phyloP scores from a whole-genome alignment of 2,113 vertebrate species.

The Dipodomys merriami region DNA sequence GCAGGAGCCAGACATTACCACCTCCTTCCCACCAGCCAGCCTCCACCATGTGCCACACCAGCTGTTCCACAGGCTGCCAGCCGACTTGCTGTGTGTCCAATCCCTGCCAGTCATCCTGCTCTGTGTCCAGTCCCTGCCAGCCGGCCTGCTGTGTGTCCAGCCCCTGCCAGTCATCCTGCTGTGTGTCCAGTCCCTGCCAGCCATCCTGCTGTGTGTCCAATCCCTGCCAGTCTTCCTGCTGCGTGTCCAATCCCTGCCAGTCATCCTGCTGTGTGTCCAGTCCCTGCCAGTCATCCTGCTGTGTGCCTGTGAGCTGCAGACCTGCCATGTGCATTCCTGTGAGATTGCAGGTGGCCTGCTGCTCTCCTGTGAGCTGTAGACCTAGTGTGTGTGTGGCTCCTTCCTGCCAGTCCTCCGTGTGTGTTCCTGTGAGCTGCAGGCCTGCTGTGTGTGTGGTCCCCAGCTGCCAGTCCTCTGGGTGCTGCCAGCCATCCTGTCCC shows the following conservation, averaged over 20 bases:
- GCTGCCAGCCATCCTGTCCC: not conserved
- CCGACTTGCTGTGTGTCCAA: not conserved
- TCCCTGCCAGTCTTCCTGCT: not conserved
- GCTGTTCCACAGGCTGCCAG: not conserved
- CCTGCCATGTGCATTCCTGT: not conserved
- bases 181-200: not conserved
- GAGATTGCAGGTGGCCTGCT: not conserved
- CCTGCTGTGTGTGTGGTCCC: accelerated
- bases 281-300: not conserved
- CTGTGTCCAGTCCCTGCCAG: not conserved
- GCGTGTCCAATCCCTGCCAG: not conserved
- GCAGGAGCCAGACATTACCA: not conserved
- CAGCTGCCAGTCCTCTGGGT: not conserved
- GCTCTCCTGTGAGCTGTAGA: not conserved
- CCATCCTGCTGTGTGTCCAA: accelerated
- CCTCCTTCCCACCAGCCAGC: not conserved
- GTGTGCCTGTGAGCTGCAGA: not conserved
- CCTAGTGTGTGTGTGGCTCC: accelerated
- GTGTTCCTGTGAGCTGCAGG: not conserved
- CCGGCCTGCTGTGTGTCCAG: accelerated
- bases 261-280: not conserved
- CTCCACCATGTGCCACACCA: constrained; percentile 46
- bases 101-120: not conserved
- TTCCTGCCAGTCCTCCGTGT: not conserved
- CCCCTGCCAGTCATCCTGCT: not conserved